Evolutionary conservation across 1,140 invertebrate species (phyloP).

Genomic region (Drosophila eugracilis): DNA sequence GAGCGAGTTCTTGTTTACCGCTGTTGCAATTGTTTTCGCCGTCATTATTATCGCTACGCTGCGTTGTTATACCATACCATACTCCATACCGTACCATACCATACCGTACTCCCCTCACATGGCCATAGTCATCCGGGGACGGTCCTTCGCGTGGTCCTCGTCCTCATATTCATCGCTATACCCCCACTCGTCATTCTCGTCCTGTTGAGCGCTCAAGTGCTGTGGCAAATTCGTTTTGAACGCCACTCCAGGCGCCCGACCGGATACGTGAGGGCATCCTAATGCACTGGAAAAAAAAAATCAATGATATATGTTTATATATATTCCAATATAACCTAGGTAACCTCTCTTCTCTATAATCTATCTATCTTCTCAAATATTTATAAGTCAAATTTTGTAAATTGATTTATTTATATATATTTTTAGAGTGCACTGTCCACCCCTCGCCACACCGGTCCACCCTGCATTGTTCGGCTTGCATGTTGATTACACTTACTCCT

Average conservation of each 20-base stretch:
- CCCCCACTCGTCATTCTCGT: conserved; percentile 37
- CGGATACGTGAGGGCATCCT: conserved; percentile 45
- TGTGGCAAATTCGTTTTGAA: conserved; percentile 83
- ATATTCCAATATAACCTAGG: too few species aligned
- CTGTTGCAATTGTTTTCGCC: conserved; percentile 79
- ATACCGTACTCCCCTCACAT: conserved; percentile 7
- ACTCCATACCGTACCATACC: not conserved
- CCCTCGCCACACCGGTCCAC: not conserved
- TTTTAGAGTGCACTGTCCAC: not conserved
- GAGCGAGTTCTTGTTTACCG: conserved; percentile 79
- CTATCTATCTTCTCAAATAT: too few species aligned
- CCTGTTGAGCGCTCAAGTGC: conserved; percentile 81
- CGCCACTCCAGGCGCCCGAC: conserved; percentile 64
- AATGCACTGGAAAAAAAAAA: conserved; percentile 10
- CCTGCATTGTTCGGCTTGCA: conserved; percentile 51
- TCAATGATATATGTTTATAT: too few species aligned
- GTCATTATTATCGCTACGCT: conserved; percentile 76
- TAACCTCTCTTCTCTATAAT: too few species aligned
- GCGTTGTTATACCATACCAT: conserved; percentile 8
- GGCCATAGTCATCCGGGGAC: conserved; percentile 3
- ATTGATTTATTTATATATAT: not conserved
- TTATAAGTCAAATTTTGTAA: not conserved
- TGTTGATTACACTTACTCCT: conserved; percentile 61
- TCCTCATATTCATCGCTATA: conserved; percentile 27
- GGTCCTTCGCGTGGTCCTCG: conserved; percentile 26